Evolutionary conservation across 2,888 invertebrate genomes (phyloP), one percentile per base, ranked within the genome.

Genomic region (Euzophera pinguis): DNA sequence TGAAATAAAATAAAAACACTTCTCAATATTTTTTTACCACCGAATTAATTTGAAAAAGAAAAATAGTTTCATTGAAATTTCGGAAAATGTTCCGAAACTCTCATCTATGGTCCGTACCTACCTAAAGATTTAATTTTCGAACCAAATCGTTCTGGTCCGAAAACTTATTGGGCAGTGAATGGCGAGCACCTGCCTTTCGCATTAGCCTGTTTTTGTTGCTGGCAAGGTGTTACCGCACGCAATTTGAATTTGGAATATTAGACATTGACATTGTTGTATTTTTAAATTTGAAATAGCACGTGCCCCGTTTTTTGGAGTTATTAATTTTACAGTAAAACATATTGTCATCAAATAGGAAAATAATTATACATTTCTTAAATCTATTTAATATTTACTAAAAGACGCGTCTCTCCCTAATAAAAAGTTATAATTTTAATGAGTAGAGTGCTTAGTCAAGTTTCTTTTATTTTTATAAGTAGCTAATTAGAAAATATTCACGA

Each of bases 131-230:
- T 37, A 45, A 43, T 37, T 34, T 22, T 22, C 27, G 16, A 47
- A 47, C 35, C 10, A 38, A 52, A 39, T 39, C 60, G 57, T 61
- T 59, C 57, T 53, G 50, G 56, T 54, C 22, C 57, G 55, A 50
- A 54, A 65, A 61, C 61, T 66, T 64, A 67, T 70, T 69, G 32
- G 32, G 45, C 45, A 69, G 66, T 62, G 54, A 57, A 61, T 62
- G 54, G 48, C 59, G 58, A 56, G 56, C 79, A 83, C 81, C 82
- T 83, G 83, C 75, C 78, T 73, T 80, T 76, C 60, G 78, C 82
- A 71, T 78, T 76, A 72, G 71, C 63, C 59, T 53, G 62, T 79
- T 81, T 81, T 81, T 75, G 65, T 73, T 41, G 45, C 57, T 58
- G 58, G 78, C 83, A 83, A 82, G 83, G 81, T 83, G 83, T 75